Conservation (phyloP, 2,797 vertebrate species). For the Bucorvus abyssinicus region DNA sequence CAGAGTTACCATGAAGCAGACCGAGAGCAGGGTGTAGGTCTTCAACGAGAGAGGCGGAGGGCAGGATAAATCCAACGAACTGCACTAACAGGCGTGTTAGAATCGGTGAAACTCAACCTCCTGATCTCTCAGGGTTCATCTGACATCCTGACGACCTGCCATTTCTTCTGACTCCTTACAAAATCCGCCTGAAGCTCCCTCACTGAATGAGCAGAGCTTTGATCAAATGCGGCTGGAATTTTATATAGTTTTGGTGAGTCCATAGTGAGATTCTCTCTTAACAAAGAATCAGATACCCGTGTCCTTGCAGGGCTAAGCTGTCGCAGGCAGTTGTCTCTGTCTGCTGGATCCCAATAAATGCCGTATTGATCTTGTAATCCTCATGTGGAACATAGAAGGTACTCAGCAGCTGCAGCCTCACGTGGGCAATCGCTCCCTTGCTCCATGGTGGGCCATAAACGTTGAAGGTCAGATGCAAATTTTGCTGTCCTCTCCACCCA, state of each 20-base stretch:
- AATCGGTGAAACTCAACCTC: background rate
- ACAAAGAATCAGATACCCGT: background rate
- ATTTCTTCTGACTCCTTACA: background rate
- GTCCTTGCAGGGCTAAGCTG: background rate
- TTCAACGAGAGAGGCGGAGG: background rate
- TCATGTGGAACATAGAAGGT: rapidly evolving
- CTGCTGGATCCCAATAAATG: background rate
- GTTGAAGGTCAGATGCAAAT: background rate
- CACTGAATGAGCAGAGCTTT: background rate
- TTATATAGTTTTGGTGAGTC: background rate
- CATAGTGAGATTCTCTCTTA: background rate
- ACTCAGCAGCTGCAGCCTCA: background rate
- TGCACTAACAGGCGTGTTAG: background rate
- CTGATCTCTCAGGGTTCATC: background rate
- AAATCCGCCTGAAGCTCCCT: background rate
- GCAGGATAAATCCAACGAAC: background rate
- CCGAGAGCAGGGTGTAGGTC: background rate
- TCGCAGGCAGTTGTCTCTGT: background rate
- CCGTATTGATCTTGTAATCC: background rate
- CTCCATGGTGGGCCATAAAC: background rate
- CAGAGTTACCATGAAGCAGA: background rate
- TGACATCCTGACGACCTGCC: background rate
- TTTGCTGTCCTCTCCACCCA: background rate
- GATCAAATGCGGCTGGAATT: background rate
- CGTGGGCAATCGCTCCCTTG: background rate